A percentile compares a stretch with the other conserved stretches of the same genome.
These are phyloP conservation scores for Kryptolebias marmoratus DNA, from an alignment of 2,113 vertebrate genomes.

Conservation along the genomic window DNA sequence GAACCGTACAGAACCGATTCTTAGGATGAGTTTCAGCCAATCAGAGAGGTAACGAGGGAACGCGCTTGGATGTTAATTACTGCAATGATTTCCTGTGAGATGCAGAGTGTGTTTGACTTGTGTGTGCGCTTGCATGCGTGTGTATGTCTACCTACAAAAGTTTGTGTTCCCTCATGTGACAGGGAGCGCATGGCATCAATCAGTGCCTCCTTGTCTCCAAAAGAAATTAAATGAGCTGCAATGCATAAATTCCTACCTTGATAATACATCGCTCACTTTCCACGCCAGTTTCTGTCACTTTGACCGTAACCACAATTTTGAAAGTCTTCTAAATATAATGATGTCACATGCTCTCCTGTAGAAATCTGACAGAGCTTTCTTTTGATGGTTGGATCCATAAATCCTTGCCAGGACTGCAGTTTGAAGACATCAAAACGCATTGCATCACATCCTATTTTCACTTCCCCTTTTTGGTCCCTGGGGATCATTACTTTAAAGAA, in stretches of 20 bases:
- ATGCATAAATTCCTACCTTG: slow-evolving; percentile 37
- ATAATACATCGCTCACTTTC: slow-evolving; percentile 33
- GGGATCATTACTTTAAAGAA: slow-evolving; percentile 50
- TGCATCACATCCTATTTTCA: slow-evolving; percentile 32
- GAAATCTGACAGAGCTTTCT: slow-evolving; percentile 9
- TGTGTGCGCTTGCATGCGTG: slow-evolving; percentile 34
- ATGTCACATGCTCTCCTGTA: slow-evolving; percentile 7
- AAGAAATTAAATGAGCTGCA: slow-evolving; percentile 52
- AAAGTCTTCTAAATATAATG: slow-evolving; percentile 10
- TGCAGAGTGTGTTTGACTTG: slow-evolving; percentile 56
- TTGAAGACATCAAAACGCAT: slow-evolving; percentile 37
- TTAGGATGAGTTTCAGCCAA: slow-evolving; percentile 69
- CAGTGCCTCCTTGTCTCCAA: slow-evolving; percentile 45
- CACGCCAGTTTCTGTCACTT: slow-evolving; percentile 11
- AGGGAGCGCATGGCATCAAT: slow-evolving; percentile 46
- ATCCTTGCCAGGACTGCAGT: slow-evolving; percentile 11
- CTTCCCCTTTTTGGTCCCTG: slow-evolving; percentile 22
- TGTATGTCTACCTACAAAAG: slow-evolving; percentile 37
- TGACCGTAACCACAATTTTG: slow-evolving; percentile 7
- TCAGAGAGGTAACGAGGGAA: slow-evolving; percentile 55
- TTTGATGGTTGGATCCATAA: slow-evolving; percentile 9
- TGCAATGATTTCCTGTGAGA: slow-evolving; percentile 73
- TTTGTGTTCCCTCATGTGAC: slow-evolving; percentile 36
- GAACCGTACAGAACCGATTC: slow-evolving; percentile 42
- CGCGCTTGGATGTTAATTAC: slow-evolving; percentile 67